Evolutionary conservation across 2,113 vertebrate genomes (phyloP).

Genomic region (Setophaga kirtlandii): DNA sequence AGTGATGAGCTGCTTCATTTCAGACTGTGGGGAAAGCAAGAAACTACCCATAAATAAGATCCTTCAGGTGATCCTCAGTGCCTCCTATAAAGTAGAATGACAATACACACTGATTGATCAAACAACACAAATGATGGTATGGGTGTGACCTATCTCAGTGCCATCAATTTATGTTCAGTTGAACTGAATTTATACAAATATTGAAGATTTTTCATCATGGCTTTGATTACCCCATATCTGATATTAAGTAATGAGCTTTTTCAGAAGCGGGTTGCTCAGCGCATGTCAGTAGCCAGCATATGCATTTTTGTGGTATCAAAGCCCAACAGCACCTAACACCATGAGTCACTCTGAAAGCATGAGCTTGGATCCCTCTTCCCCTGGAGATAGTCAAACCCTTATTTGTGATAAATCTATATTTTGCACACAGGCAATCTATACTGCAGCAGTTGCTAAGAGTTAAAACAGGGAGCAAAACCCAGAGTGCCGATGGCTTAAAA

Average conservation of each 20-base stretch:
- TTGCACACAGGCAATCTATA: not conserved
- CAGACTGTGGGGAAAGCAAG: not conserved
- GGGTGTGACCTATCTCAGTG: not conserved
- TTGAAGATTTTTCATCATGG: not conserved
- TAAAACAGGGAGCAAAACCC: slow-evolving; percentile 64
- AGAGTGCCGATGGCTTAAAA: slow-evolving; percentile 67
- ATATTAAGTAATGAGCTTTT: not conserved
- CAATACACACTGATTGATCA: rapidly evolving
- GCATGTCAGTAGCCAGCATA: not conserved
- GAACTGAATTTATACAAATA: not conserved
- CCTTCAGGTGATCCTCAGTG: not conserved
- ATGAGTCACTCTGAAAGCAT: slow-evolving; percentile 35
- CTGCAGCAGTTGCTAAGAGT: slow-evolving; percentile 44
- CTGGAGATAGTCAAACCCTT: not conserved
- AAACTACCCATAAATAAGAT: not conserved
- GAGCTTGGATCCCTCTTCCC: not conserved
- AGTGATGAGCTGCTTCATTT: not conserved
- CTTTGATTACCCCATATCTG: not conserved
- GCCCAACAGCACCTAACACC: not conserved
- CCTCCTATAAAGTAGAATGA: not conserved
- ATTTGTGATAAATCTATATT: slow-evolving; percentile 58
- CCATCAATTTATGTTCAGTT: not conserved
- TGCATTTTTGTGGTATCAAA: not conserved
- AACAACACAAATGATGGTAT: not conserved
- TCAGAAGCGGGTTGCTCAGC: not conserved